Percentiles rank a stretch among this genome's conserved stretches.
Evolutionary conservation across 1,140 invertebrate genomes (phyloP).

Genomic region (Tenebrio molitor): DNA sequence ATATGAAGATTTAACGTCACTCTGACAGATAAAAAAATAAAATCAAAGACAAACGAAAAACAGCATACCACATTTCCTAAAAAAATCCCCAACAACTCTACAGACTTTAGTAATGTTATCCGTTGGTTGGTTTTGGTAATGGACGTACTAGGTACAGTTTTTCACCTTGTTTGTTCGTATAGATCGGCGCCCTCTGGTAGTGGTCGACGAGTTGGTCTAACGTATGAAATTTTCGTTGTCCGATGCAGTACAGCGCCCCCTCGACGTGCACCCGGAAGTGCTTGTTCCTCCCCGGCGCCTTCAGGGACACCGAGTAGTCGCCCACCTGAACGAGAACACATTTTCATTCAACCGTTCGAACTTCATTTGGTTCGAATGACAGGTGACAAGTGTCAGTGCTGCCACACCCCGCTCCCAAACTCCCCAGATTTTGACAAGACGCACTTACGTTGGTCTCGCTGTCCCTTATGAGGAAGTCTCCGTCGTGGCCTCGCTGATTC

Average conservation of each 20-base stretch:
- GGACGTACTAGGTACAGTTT: constrained; percentile 93
- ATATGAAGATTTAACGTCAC: constrained; percentile 17
- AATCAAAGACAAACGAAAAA: constrained; percentile 1
- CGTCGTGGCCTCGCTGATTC: constrained; percentile 94
- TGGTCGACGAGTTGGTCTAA: constrained; percentile 98
- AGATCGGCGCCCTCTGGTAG: constrained; percentile 98
- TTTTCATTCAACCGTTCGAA: too few relatives aligned
- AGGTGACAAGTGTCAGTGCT: too few relatives aligned
- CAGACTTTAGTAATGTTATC: constrained; percentile 45
- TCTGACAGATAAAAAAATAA: constrained; percentile 4
- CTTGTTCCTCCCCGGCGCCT: constrained; percentile 97
- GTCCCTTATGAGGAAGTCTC: constrained; percentile 98
- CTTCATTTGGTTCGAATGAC: too few relatives aligned
- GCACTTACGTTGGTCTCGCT: constrained; percentile 96
- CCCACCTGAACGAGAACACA: constrained; percentile 86
- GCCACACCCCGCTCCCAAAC: too few relatives aligned
- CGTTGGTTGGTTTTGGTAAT: constrained; percentile 76
- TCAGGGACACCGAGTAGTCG: constrained; percentile 98
- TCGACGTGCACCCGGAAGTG: constrained; percentile 99
- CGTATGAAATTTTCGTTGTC: constrained; percentile 96
- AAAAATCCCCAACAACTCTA: not conserved
- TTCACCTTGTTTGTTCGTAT: constrained; percentile 95
- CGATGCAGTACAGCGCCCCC: constrained; percentile 94
- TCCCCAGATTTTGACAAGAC: too few relatives aligned
- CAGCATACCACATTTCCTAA: constrained; percentile 5